These are phyloP conservation scores for Paracentrotus lividus DNA, from an alignment of 53 echinoderm and acorn worm species.

Conservation along the genomic window DNA sequence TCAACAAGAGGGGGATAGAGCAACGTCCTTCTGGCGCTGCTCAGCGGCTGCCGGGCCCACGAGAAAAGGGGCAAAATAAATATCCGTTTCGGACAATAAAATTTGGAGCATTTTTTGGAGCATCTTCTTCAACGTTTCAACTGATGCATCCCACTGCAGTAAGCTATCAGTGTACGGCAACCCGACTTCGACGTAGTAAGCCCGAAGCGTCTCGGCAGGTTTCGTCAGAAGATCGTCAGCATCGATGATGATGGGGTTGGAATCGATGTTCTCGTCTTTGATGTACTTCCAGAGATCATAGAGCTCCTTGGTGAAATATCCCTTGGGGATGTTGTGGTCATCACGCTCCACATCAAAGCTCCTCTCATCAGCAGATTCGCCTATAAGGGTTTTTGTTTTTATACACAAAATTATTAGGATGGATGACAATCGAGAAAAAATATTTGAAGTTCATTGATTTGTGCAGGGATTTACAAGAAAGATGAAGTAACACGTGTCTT, in stretches of 20 bases:
- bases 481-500: too few relatives aligned
- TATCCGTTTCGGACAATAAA: too few relatives aligned
- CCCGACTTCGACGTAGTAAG: conserved; percentile 24
- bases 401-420: too few relatives aligned
- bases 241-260: background rate
- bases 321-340: background rate
- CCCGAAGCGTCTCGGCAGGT: conserved; percentile 29
- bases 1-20: too few relatives aligned
- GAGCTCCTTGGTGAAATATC: conserved; percentile 46
- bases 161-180: conserved; percentile 46
- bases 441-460: too few relatives aligned
- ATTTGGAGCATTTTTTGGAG: too few relatives aligned
- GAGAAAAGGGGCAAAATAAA: too few relatives aligned
- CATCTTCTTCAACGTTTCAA: background rate
- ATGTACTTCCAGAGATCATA: conserved; percentile 61
- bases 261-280: background rate
- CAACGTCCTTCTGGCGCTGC: too few relatives aligned
- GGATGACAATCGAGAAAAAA: too few relatives aligned
- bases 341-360: conserved; percentile 36
- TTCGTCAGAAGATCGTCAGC: conserved; percentile 53
- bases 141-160: conserved; percentile 55
- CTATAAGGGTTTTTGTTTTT: too few relatives aligned
- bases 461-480: too few relatives aligned
- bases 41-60: too few relatives aligned
- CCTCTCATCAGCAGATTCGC: conserved; percentile 36